These are phyloP conservation scores for Pangasius sanitwongsei DNA, from an alignment of 2,797 vertebrate species.

Conservation along the genomic window DNA sequence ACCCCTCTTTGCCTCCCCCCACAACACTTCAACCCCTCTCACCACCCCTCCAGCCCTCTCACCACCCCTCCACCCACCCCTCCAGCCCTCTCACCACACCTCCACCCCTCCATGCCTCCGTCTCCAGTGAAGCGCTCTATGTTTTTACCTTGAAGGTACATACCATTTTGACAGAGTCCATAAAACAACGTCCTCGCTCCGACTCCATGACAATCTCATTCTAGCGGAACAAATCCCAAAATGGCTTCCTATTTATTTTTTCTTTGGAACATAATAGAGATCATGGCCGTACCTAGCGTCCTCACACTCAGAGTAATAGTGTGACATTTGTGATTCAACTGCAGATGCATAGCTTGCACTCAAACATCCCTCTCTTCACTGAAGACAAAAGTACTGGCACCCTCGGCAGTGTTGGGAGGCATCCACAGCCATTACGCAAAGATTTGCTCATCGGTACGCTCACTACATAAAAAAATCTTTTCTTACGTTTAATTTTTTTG, in stretches of 20 bases:
- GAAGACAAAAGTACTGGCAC: neutral
- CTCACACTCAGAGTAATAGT: neutral
- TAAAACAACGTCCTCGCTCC: neutral
- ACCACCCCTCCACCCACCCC: too few relatives aligned
- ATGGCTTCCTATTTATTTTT: neutral
- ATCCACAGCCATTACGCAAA: accelerated
- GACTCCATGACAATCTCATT: neutral
- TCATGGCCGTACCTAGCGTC: neutral
- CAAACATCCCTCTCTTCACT: neutral
- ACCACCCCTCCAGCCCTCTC: too few relatives aligned
- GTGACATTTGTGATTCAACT: neutral
- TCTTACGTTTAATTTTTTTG: neutral
- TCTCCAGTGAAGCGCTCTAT: neutral
- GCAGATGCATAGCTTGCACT: neutral
- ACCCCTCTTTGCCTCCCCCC: too few relatives aligned
- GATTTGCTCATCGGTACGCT: neutral
- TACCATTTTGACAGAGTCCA: neutral
- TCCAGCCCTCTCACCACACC: too few relatives aligned
- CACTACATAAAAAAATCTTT: neutral
- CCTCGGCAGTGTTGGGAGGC: neutral
- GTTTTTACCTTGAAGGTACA: slow-evolving; percentile 9
- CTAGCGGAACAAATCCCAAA: neutral
- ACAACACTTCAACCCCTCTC: too few relatives aligned
- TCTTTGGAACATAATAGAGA: neutral
- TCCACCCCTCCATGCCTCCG: neutral